phyloP scores from a whole-genome alignment of 2,113 vertebrate species.

The Apodemus sylvaticus region DNA sequence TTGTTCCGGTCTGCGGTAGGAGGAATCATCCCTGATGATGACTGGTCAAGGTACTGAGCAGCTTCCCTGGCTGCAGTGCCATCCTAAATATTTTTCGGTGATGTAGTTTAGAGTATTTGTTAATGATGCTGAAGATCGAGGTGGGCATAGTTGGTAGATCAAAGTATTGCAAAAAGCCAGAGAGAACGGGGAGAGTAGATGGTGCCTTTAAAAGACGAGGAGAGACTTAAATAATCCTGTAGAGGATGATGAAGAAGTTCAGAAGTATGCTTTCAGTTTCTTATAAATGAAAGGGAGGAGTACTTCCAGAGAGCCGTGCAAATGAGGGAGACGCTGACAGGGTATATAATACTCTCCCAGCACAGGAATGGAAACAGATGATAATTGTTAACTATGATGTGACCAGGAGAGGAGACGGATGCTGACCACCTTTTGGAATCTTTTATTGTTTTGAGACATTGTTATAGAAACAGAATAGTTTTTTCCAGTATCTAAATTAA shows the following conservation, averaged over 20 bases:
- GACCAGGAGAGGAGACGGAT: not conserved
- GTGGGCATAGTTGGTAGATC: not conserved
- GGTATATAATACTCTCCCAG: no score
- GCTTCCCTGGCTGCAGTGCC: not conserved
- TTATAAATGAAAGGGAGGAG: not conserved
- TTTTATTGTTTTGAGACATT: not conserved
- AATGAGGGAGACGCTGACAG: not conserved
- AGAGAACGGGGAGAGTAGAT: not conserved
- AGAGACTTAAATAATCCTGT: not conserved
- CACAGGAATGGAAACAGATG: not conserved
- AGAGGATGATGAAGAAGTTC: not conserved
- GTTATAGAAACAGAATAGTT: not conserved
- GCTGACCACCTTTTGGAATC: not conserved
- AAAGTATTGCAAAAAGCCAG: not conserved
- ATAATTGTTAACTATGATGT: not conserved
- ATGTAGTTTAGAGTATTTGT: not conserved
- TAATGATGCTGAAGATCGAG: not conserved
- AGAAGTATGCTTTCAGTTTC: not conserved
- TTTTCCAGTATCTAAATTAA: not conserved
- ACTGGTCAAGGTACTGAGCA: not conserved
- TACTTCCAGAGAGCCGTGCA: no score
- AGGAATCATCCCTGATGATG: not conserved
- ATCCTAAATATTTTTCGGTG: not conserved
- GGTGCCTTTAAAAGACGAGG: not conserved
- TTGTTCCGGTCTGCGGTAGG: not conserved